Percentiles rank a stretch among this genome's conserved stretches.
Conservation (phyloP, 2,888 invertebrate genomes). For the Odontothrips loti region DNA sequence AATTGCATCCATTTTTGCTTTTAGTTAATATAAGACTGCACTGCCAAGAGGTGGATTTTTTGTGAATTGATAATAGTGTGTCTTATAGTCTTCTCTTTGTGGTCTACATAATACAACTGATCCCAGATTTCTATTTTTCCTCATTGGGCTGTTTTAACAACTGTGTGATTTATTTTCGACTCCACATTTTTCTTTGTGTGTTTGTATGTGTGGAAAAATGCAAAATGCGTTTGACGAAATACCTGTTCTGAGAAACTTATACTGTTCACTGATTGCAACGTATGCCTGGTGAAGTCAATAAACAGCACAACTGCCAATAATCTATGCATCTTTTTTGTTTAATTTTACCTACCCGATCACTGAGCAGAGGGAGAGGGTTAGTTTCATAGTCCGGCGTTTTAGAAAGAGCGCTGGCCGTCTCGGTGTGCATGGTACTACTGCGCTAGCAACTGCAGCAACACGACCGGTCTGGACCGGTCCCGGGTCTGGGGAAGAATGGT, state of each 20-base stretch:
- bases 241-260: neutral
- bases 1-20: neutral
- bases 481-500: no score
- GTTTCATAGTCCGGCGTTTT: no score
- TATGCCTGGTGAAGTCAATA: neutral
- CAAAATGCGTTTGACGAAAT: neutral
- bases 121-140: neutral
- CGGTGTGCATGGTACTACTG: no score
- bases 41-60: neutral
- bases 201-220: neutral
- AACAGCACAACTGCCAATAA: conserved; percentile 1
- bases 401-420: no score
- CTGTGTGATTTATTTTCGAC: neutral
- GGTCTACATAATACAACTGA: neutral
- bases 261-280: neutral
- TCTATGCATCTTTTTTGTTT: no score
- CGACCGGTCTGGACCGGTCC: no score
- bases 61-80: neutral
- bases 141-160: neutral
- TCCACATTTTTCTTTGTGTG: neutral
- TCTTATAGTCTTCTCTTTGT: neutral
- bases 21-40: neutral
- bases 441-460: no score
- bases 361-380: no score
- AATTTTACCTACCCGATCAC: no score